Evolutionary conservation across 2,797 vertebrate species (phyloP), one percentile per base, ranked within the genome.

Genomic region (Todus mexicanus): DNA sequence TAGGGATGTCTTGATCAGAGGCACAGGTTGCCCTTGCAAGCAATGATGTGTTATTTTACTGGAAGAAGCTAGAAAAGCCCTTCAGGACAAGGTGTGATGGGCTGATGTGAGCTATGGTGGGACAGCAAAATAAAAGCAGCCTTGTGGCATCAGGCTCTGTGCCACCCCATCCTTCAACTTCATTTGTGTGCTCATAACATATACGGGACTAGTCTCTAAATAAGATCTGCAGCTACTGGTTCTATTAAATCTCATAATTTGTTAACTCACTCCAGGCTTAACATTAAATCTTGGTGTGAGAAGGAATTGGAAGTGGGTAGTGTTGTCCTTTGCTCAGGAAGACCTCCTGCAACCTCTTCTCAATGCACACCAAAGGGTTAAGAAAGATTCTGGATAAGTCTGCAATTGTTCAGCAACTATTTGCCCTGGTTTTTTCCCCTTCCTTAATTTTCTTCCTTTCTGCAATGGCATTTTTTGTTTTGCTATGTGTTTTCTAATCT

Each of bases 101-200:
- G 29, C 37, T 51, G 45, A 45, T 15, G 17, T 31, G 48, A 74
- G 4, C 25, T 51, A 5, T 0, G 0, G 61, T 1, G 3, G 25
- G 50, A 56, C 1, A 3, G 50, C 5, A 5, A 71, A 75, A 15
- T 29, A 57, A 11, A 18, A 35, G 23, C 48, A 57, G 38, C 48
- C 5, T 63, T 15, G 2, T 11, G 12, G 11, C 53, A 15, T 22
- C 59, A 35, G 33, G 26, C 4, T 29, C 47, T 12, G 37, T 2
- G 5, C 29, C 48, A 37, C 12, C 15, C 21, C n/a, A 15, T 42
- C 42, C 21, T 75, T 38, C 63, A 27, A 4, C 3, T 22, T 25
- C 12, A 27, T 23, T 45, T 1, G 2, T 18, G 20, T 21, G 57
- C 37, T 14, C 86, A 57, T 79, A 57, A 42, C 13, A 8, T 47